Conservation (phyloP, 2,888 invertebrate species). For the Chalcis sispes region DNA sequence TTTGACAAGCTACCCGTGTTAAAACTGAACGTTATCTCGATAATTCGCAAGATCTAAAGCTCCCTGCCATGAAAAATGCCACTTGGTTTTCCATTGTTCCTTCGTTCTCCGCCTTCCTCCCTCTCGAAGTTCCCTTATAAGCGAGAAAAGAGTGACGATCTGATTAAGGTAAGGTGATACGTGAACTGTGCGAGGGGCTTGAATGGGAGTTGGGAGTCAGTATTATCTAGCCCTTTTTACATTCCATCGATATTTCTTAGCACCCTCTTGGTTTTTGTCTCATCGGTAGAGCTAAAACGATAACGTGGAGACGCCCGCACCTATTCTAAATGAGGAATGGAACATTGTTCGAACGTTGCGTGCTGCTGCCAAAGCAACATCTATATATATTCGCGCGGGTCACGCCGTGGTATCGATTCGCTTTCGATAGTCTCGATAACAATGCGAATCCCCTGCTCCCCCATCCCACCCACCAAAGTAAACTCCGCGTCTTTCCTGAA, state of each 20-base stretch:
- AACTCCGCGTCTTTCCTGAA: constrained; percentile 17
- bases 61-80: not conserved
- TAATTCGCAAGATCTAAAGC: constrained; percentile 27
- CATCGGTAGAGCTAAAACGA: too few species aligned
- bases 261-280: not conserved
- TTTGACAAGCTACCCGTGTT: not conserved
- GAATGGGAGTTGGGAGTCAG: not conserved
- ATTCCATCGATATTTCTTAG: constrained; percentile 40
- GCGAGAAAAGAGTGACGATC: constrained; percentile 47
- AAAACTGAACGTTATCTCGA: too few species aligned
- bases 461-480: too few species aligned
- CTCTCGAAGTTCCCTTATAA: constrained; percentile 19
- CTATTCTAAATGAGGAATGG: constrained; percentile 24
- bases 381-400: not conserved
- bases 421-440: constrained; percentile 46
- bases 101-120: not conserved
- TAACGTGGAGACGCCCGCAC: constrained; percentile 1
- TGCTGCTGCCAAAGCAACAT: not conserved
- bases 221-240: constrained; percentile 50
- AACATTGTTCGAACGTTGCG: constrained; percentile 6
- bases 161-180: constrained; percentile 15
- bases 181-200: constrained; percentile 5
- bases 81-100: too few species aligned
- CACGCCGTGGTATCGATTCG: constrained; percentile 51
- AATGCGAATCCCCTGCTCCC: constrained; percentile 52